Base-by-base conservation (phyloP, 2,113 vertebrate species). In the Genyomyrus donnyi region DNA sequence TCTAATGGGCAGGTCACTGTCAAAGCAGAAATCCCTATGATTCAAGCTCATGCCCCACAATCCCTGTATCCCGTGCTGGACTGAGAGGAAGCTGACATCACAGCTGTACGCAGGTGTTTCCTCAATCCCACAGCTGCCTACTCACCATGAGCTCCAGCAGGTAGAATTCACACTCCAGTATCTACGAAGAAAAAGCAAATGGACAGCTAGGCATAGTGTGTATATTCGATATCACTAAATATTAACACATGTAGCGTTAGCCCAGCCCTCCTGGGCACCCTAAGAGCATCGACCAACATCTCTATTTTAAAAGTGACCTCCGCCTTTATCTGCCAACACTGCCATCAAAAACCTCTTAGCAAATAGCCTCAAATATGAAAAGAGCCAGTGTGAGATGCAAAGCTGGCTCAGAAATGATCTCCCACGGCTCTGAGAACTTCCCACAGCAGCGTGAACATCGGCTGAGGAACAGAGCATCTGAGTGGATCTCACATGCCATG, bases 151-250 rank as follows among this genome's bases (percentile, higher is more conserved):
- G 94, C 95, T 99, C 98, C 96, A 99, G 94, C 91, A 99, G 96
- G 95, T 99, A 99, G 96, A 99, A 99, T 96, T 99, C 98, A 96
- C 98, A 99, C 97, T 99, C 98, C 96, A 99, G 93, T 96, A 99
- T 97, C 98, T 99, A 95, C 88, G 19, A 31, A 56, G 27, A 17
- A 87, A 88, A 88, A 62, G 8, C 52, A 49, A 53, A 17, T 53
- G 31, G 27, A 17, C 39, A 77, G 53, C 35, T 86, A 66, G 58
- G 58, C 8, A 66, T 31, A 66, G n/a, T 49, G 62, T 31, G 83
- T 8, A 85, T 24, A 42, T 27, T 46, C 2, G 4, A 13, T 21
- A 46, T 62, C 42, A 13, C 42, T n/a, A 19, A 46, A 48, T 7
- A 17, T 70, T 86, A 86, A 19, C 74, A 17, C 5, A 42, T 3